phyloP scores from a whole-genome alignment of 2,888 invertebrate genomes.

The Athalia circularis region DNA sequence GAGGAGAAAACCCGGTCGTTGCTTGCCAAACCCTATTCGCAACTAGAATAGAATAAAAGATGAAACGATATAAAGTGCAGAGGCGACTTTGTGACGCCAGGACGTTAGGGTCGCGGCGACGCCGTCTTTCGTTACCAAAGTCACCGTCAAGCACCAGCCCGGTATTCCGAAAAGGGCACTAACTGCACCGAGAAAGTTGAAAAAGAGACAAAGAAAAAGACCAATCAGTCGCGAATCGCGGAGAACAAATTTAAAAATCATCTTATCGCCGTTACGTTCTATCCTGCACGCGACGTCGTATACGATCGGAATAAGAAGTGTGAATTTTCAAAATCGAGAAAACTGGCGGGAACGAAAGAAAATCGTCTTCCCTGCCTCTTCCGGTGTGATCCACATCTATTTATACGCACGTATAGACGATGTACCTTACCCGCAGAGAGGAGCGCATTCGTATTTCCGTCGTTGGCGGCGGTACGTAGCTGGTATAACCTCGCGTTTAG shows the following conservation, averaged over 20 bases:
- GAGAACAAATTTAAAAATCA: too few relatives aligned
- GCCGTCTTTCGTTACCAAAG: constrained; percentile 30
- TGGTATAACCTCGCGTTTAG: constrained; percentile 29
- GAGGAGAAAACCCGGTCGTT: constrained; percentile 33
- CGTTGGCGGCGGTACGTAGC: constrained; percentile 41
- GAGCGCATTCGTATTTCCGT: constrained; percentile 2
- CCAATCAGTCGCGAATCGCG: background rate
- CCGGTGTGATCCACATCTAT: too few relatives aligned
- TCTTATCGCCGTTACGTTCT: too few relatives aligned
- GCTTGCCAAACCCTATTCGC: background rate
- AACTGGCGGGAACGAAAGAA: too few relatives aligned
- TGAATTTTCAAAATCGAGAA: too few relatives aligned
- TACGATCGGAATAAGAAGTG: too few relatives aligned
- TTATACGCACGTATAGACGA: too few relatives aligned
- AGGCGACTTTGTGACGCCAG: constrained; percentile 38
- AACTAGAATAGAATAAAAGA: background rate
- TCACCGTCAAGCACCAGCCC: constrained; percentile 37
- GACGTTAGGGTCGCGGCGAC: constrained; percentile 27
- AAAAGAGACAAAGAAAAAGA: background rate
- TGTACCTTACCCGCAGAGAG: too few relatives aligned
- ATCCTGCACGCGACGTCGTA: too few relatives aligned
- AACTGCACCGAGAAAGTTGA: background rate
- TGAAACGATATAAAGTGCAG: background rate
- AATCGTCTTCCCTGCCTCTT: too few relatives aligned
- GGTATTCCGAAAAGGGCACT: background rate